A percentile compares a stretch with the other conserved stretches of the same genome.
phyloP scores from a whole-genome alignment of 2,888 invertebrate species.

The Shargacucullia verbasci region DNA sequence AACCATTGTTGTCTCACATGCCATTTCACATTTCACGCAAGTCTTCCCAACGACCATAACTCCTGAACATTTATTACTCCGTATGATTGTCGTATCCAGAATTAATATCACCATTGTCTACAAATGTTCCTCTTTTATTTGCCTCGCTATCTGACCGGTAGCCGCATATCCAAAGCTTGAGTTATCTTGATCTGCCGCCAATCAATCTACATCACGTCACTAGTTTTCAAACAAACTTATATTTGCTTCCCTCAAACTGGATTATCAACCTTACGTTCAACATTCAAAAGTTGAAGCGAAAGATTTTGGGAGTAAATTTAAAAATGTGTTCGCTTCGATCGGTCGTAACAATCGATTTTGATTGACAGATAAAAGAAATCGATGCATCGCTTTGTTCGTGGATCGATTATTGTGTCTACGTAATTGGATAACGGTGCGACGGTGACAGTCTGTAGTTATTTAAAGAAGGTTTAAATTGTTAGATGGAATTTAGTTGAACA shows the following conservation, averaged over 20 bases:
- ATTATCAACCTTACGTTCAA: conserved; percentile 14
- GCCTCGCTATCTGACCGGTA: conserved; percentile 69
- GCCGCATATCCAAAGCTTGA: conserved; percentile 72
- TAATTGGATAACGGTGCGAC: conserved; percentile 74
- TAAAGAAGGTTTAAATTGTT: conserved; percentile 28
- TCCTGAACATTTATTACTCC: conserved; percentile 57
- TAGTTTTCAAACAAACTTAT: conserved; percentile 48
- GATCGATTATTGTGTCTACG: conserved; percentile 76
- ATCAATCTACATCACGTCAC: conserved; percentile 72
- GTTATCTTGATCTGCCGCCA: conserved; percentile 79
- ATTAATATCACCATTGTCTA: conserved; percentile 60
- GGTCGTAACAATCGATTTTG: conserved; percentile 79
- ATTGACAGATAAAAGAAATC: conserved; percentile 84
- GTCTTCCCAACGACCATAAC: conserved; percentile 46
- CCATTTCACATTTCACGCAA: conserved; percentile 54
- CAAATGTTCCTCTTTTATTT: conserved; percentile 59
- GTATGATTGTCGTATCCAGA: conserved; percentile 59
- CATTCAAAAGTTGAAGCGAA: conserved; percentile 10
- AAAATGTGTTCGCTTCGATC: conserved; percentile 57
- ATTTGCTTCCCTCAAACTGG: conserved; percentile 3
- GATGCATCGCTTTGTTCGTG: conserved; percentile 75
- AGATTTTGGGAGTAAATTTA: neutral
- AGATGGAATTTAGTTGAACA: conserved; percentile 9
- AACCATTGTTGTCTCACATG: conserved; percentile 52
- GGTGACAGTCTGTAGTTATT: conserved; percentile 50